Percentiles rank a stretch among this genome's conserved stretches.
These are phyloP conservation scores for Macrotrachela quadricornifera DNA, from an alignment of 1,140 invertebrate species.

Conservation along the genomic window DNA sequence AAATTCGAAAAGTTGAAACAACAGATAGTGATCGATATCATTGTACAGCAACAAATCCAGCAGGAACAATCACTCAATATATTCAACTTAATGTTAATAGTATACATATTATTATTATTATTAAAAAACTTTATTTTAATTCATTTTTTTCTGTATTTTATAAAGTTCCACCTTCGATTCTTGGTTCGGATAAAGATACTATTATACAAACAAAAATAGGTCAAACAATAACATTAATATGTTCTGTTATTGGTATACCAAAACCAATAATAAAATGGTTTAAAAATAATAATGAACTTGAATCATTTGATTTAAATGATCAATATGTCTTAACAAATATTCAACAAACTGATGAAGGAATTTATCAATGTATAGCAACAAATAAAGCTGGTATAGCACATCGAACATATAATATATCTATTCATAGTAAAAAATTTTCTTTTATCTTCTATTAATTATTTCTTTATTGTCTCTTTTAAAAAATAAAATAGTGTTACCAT, in stretches of 20 bases:
- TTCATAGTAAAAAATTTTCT: too few species aligned
- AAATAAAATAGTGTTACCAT: too few species aligned
- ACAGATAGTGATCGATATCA: conserved; percentile 20
- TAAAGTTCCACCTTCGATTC: too few species aligned
- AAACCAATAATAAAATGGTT: conserved; percentile 1
- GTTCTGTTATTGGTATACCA: background rate
- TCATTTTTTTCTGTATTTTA: too few species aligned
- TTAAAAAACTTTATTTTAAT: background rate
- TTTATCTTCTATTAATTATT: too few species aligned
- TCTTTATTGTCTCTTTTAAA: too few species aligned
- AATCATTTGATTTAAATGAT: background rate
- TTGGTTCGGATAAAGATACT: too few species aligned
- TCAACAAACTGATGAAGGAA: too few species aligned
- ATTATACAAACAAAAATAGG: too few species aligned
- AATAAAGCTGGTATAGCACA: too few species aligned
- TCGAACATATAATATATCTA: too few species aligned
- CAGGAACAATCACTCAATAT: conserved; percentile 15
- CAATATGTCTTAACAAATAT: background rate
- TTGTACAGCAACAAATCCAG: conserved; percentile 21
- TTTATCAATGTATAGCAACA: too few species aligned
- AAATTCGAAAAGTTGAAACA: conserved; percentile 13
- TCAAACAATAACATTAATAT: background rate
- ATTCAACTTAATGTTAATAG: background rate
- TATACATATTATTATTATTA: background rate
- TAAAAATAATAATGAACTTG: background rate